phyloP scores from a whole-genome alignment of 2,888 invertebrate genomes.

The Ferdinandea cuprea region DNA sequence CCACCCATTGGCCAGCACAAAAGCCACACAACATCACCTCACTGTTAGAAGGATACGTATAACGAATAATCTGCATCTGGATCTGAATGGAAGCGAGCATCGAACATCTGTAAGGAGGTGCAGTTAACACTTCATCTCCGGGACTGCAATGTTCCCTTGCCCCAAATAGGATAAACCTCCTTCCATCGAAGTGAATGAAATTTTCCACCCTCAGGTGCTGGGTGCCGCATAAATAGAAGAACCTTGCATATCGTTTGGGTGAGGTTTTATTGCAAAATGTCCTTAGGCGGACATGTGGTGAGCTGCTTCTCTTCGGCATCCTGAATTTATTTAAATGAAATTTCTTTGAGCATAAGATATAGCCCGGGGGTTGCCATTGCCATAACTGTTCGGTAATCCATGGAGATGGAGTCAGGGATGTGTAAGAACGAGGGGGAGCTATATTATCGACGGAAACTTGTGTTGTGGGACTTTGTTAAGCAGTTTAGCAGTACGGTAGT shows the following conservation, averaged over 20 bases:
- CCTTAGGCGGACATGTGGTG: constrained; percentile 60
- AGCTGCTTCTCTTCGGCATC: constrained; percentile 18
- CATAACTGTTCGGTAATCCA: constrained; percentile 15
- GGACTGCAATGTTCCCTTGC: not conserved
- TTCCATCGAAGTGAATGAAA: not conserved
- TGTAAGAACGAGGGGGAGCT: not conserved
- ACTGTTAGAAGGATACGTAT: constrained; percentile 28
- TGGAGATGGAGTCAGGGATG: constrained; percentile 8
- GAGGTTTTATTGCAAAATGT: constrained; percentile 43
- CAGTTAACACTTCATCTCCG: constrained; percentile 55
- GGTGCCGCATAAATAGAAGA: constrained; percentile 1
- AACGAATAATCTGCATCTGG: constrained; percentile 43
- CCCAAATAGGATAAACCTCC: not conserved
- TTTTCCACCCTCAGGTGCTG: not conserved
- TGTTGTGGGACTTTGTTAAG: constrained; percentile 37
- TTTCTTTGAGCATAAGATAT: constrained; percentile 49
- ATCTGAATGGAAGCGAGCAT: constrained; percentile 32
- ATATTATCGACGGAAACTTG: constrained; percentile 29
- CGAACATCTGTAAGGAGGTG: constrained; percentile 54
- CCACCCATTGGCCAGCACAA: constrained; percentile 5
- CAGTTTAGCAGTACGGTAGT: constrained; percentile 11
- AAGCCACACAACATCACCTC: constrained; percentile 1
- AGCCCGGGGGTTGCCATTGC: constrained; percentile 4
- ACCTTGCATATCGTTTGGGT: constrained; percentile 19
- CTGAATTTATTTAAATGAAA: constrained; percentile 50